These are phyloP conservation scores for Drosophila serrata DNA, from an alignment of 1,140 invertebrate genomes.

Conservation along the genomic window DNA sequence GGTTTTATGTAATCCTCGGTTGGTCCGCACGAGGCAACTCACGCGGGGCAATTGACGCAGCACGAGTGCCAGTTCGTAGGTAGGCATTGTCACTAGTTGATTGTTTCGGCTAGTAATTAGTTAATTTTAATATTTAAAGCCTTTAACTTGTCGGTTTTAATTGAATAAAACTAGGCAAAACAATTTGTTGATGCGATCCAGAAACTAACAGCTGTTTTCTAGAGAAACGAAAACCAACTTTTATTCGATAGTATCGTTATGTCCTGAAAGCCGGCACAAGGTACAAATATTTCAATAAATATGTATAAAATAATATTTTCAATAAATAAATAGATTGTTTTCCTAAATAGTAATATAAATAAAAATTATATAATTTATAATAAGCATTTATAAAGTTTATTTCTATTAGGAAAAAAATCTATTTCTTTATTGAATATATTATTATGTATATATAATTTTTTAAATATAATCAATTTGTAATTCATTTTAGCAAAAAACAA, in stretches of 20 bases:
- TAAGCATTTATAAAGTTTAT: too few species aligned
- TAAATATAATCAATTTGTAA: too few species aligned
- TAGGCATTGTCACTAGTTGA: conserved; percentile 86
- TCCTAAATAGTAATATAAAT: too few species aligned
- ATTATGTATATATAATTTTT: too few species aligned
- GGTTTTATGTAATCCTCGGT: conserved; percentile 59
- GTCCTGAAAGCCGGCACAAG: too few species aligned
- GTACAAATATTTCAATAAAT: too few species aligned
- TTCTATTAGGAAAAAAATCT: too few species aligned
- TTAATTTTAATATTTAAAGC: background rate
- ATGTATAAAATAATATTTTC: too few species aligned
- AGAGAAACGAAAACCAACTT: background rate
- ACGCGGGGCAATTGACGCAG: conserved; percentile 87
- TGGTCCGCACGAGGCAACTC: conserved; percentile 25
- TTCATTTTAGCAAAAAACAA: too few species aligned
- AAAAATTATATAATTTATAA: too few species aligned
- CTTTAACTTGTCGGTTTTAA: conserved; percentile 6
- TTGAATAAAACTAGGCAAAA: conserved; percentile 3
- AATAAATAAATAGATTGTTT: too few species aligned
- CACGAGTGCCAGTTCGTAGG: conserved; percentile 89
- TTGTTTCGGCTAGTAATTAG: background rate
- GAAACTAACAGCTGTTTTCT: conserved; percentile 1
- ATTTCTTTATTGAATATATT: too few species aligned
- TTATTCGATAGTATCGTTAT: background rate
- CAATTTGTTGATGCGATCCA: conserved; percentile 7